Evolutionary conservation across 2,888 invertebrate genomes (phyloP), one percentile per base, ranked within the genome.

Genomic region (Hyalella azteca): DNA sequence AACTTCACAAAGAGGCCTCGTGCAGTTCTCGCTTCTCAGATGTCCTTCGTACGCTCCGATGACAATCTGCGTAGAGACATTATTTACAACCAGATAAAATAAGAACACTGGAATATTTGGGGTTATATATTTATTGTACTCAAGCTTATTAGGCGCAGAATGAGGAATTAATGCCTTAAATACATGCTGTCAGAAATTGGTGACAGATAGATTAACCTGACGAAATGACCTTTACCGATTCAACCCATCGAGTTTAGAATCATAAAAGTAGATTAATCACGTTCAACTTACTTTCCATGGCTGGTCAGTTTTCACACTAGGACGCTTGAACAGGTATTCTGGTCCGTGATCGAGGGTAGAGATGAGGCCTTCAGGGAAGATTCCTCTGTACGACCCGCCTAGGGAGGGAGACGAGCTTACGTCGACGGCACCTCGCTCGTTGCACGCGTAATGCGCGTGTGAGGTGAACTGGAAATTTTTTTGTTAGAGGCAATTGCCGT

Each of bases 311-410:
- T 76, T 36, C 1, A 32, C 26, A 49, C 50, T 41, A 36, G 32
- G 32, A 76, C 45, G 48, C 48, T 40, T 32, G 36, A 32, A 76
- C 48, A 13, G 32, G 48, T 26, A n/a, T 22, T 50, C 45, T 9
- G 76, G 48, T 7, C 49, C 76, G 22, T 32, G 32, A 15, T 40
- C 22, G 13, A 82, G 66, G 9, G 82, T 81, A 22, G 82, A 48
- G 32, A 82, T 50, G 9, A 82, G 76, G 1, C 82, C 82, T 1
- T 60, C 45, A 2, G 82, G 81, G 66, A 82, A 82, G 7, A 79
- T 77, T 9, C 82, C 82, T 2, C 40, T 29, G 73, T 82, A 82
- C 9, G 82, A 79, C 1, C 82, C 82, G 45, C 82, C 82, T 41
- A 79, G 77, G 2, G 81, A 73, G 9, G 26, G 22, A 4, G 49